Evolutionary conservation across 2,113 vertebrate species (phyloP).

Genomic region (Rhombomys opimus): DNA sequence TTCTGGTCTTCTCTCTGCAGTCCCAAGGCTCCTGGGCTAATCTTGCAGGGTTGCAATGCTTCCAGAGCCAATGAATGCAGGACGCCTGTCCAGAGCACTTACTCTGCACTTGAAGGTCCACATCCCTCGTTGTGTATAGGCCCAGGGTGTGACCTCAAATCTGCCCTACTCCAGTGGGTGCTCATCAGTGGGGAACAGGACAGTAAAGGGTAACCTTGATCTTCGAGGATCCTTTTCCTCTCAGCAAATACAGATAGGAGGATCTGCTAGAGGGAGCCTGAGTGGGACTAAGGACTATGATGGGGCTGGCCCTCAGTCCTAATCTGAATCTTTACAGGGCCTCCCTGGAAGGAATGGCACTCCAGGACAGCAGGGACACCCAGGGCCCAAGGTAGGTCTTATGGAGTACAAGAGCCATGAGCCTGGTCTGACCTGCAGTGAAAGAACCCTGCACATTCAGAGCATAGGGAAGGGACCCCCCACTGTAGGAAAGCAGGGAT

Average conservation of each 20-base stretch:
- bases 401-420: neutral
- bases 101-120: neutral
- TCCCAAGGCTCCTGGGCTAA: neutral
- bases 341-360: constrained; percentile 91
- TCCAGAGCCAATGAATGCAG: neutral
- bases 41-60: neutral
- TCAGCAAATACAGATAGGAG: neutral
- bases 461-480: neutral
- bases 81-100: neutral
- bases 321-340: constrained; percentile 86
- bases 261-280: neutral
- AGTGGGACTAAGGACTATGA: neutral
- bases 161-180: accelerated
- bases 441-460: neutral
- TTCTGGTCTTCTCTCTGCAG: neutral
- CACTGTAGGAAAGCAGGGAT: neutral
- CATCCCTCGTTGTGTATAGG: neutral
- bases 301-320: neutral
- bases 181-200: accelerated
- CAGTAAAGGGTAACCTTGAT: accelerated
- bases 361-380: constrained; percentile 92
- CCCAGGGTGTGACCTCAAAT: neutral
- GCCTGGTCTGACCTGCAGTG: neutral
- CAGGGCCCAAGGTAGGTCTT: constrained; percentile 91
- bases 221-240: neutral